These are phyloP conservation scores for Thomomys bottae DNA, from an alignment of 2,113 vertebrate genomes.

Conservation along the genomic window DNA sequence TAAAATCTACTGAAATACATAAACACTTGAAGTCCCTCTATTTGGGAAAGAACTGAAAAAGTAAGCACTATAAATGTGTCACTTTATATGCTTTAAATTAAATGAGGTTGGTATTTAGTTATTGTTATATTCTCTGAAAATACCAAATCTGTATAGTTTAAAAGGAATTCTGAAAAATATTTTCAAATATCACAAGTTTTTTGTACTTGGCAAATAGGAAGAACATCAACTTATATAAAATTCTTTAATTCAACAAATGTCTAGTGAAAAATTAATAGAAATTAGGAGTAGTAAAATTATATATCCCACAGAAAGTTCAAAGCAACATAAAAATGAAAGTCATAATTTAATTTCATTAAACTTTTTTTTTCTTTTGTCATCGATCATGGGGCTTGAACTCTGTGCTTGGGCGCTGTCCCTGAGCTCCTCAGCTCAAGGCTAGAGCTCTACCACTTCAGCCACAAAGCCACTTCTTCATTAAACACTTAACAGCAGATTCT, in stretches of 20 bases:
- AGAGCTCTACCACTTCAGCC: too few species aligned
- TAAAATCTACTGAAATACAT: background rate
- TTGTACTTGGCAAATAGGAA: constrained; percentile 10
- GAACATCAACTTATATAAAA: background rate
- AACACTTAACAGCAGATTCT: constrained; percentile 12
- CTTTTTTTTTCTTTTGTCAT: too few species aligned
- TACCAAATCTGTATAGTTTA: constrained; percentile 1
- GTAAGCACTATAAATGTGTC: constrained; percentile 11
- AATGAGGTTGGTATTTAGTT: background rate
- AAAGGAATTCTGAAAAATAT: background rate
- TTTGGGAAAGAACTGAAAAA: background rate
- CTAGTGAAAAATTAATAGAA: constrained; percentile 42
- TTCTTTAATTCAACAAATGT: constrained; percentile 37
- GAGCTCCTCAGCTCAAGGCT: too few species aligned
- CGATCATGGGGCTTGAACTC: too few species aligned
- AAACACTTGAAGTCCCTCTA: background rate
- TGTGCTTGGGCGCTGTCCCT: too few species aligned
- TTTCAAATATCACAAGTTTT: constrained; percentile 30
- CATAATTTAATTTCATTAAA: constrained; percentile 31
- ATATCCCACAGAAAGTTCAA: background rate
- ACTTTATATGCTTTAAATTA: background rate
- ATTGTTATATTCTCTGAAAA: background rate
- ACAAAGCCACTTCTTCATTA: too few species aligned
- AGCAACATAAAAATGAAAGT: constrained; percentile 51
- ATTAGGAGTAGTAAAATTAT: constrained; percentile 37